Evolutionary conservation across 2,888 invertebrate species (phyloP), one percentile per base, ranked within the genome.

Genomic region (Temnothorax rugatulus): DNA sequence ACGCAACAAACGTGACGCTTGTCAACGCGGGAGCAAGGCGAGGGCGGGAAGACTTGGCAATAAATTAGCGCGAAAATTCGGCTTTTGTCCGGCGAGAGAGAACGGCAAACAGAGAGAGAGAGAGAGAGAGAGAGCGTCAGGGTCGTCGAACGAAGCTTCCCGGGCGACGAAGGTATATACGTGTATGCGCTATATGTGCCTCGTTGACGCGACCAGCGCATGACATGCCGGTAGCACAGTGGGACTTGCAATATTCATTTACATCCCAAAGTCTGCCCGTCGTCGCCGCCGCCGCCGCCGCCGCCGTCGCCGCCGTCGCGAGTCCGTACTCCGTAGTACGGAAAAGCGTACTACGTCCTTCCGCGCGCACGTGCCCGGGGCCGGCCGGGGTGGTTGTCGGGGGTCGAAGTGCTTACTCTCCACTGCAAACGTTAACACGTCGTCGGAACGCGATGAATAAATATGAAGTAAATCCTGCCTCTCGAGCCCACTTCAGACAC

Each of bases 21-120:
- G 50, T 69, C 5, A n/a, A 77, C 4, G 9, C 52, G 41, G 15
- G 21, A 18, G 13, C 44, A n/a, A 13, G 21, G 13, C 34, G 52
- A 9, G 38, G 38, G 25, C 25, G 34, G 18, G 4, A 25, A 52
- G 18, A 68, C n/a, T 15, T 41, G 52, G 25, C 52, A 8, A 13
- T 76, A 76, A 68, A 52, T 85, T 76, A 57, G 18, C 76, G 25
- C 57, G 50, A 68, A 87, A 86, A 85, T 86, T 84, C 64, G 61
- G 52, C 54, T 82, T 68, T 87, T 84, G 68, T 84, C 64, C 57
- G 61, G 7, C 9, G 75, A 29, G 38, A 64, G 79, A 57, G 38
- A 15, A n/a, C n/a, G 41, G 1, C 38, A 38, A 13, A 3, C 2
- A 50, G 11, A 50, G n/a, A 52, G 68, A 50, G 69, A 69, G 50